A percentile compares a stretch with the other conserved stretches of the same genome.
These are phyloP conservation scores for Bovichtus variegatus DNA, from an alignment of 2,797 vertebrate species.

Conservation along the genomic window DNA sequence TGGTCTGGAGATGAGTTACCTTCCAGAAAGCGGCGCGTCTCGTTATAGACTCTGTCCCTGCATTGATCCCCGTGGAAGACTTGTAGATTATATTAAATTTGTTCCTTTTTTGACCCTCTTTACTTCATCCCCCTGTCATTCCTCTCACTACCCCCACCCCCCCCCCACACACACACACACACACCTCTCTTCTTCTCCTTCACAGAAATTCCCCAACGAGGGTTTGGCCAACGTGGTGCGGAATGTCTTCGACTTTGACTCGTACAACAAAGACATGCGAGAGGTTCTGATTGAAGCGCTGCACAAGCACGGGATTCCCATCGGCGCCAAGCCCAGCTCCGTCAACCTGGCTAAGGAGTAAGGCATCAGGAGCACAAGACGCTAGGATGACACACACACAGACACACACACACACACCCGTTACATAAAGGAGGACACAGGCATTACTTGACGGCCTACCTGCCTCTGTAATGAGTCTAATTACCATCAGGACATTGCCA, in stretches of 20 bases:
- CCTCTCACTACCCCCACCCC: not conserved
- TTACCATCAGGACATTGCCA: not conserved
- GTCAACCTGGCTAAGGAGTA: conserved; percentile 98
- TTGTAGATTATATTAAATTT: conserved; percentile 16
- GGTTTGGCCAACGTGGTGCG: conserved; percentile 94
- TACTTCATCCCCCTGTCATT: not conserved
- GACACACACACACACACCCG: conserved; percentile 20
- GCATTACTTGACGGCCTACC: not conserved
- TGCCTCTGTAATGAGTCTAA: not conserved
- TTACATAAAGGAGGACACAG: not conserved
- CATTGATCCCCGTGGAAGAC: conserved; percentile 10
- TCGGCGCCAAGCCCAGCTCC: conserved; percentile 93
- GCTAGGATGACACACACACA: conserved; percentile 28
- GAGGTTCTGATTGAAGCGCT: conserved; percentile 92
- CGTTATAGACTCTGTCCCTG: conserved; percentile 7
- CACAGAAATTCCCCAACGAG: conserved; percentile 94
- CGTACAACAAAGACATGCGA: conserved; percentile 94
- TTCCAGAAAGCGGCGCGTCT: conserved; percentile 8
- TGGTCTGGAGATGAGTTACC: conserved; percentile 12
- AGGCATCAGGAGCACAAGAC: conserved; percentile 72
- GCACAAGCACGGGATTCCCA: conserved; percentile 96
- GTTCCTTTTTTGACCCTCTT: not conserved
- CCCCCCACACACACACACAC: too few relatives aligned
- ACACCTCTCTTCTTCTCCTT: not conserved
- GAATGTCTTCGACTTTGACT: conserved; percentile 98